Conservation (phyloP, 64 coral and sea anemone genomes). For the Stichodactyla mertensii region DNA sequence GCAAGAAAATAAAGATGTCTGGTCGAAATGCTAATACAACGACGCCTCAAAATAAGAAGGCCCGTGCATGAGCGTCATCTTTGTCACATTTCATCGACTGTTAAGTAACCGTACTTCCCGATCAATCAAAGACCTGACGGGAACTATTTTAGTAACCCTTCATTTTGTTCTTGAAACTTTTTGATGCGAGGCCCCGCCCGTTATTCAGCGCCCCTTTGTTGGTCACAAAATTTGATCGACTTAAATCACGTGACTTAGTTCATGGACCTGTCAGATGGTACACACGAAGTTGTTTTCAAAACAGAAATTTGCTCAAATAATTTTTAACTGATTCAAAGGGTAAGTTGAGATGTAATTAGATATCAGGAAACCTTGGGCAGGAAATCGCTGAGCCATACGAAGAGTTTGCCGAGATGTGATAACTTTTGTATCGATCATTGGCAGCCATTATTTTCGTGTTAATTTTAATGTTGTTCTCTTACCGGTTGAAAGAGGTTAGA, state of each 20-base stretch:
- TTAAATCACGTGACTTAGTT: not conserved
- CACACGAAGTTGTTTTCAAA: not conserved
- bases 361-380: not conserved
- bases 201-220: not conserved
- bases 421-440: not conserved
- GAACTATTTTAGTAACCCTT: constrained; percentile 14
- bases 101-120: constrained; percentile 11
- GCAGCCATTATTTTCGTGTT: not conserved
- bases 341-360: constrained; percentile 6
- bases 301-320: not conserved
- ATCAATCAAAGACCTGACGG: constrained; percentile 27
- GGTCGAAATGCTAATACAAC: constrained; percentile 19
- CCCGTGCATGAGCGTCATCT: not conserved
- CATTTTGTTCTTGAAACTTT: constrained; percentile 22
- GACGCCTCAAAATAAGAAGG: constrained; percentile 18
- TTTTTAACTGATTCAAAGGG: not conserved
- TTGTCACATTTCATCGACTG: constrained; percentile 17
- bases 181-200: not conserved
- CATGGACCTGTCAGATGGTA: constrained; percentile 3
- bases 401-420: not conserved
- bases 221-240: not conserved
- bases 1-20: constrained; percentile 35
- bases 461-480: not conserved
- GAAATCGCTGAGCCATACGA: not conserved
- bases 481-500: constrained; percentile 9